These are phyloP conservation scores for Halichoeres trimaculatus DNA, from an alignment of 2,113 vertebrate species.

Conservation along the genomic window DNA sequence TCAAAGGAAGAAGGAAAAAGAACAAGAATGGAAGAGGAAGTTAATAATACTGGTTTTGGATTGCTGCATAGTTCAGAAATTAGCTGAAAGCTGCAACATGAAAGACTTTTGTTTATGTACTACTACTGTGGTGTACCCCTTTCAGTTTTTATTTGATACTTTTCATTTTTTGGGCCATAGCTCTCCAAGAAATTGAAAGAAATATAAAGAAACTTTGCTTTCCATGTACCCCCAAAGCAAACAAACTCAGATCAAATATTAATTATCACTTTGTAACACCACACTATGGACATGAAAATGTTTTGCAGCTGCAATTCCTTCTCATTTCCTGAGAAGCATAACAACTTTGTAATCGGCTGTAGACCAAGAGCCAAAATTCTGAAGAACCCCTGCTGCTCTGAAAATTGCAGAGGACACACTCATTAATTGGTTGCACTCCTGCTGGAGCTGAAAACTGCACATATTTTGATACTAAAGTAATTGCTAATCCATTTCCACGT, in stretches of 20 bases:
- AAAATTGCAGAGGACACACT: conserved; percentile 60
- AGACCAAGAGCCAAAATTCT: conserved; percentile 37
- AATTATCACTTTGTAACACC: conserved; percentile 2
- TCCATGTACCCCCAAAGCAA: neutral
- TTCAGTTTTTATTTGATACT: neutral
- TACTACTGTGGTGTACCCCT: neutral
- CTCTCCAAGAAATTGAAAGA: neutral
- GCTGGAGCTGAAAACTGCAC: conserved; percentile 38
- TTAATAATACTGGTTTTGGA: conserved; percentile 6
- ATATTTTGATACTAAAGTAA: conserved; percentile 35
- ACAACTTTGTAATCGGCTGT: conserved; percentile 42
- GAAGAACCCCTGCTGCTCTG: conserved; percentile 50
- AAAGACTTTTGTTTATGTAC: neutral
- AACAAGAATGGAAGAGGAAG: neutral
- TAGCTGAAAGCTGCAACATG: neutral
- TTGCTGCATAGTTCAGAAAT: neutral
- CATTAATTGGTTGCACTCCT: conserved; percentile 55
- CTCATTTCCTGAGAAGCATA: conserved; percentile 24
- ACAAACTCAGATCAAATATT: conserved; percentile 15
- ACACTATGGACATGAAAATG: conserved; percentile 2
- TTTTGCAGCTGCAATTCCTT: conserved; percentile 28
- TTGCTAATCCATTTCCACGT: conserved; percentile 38
- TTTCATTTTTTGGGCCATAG: neutral
- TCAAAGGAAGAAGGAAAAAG: conserved; percentile 11
- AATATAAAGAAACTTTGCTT: neutral